phyloP scores from a whole-genome alignment of 1,140 invertebrate species.

The Drosophila equinoxialis region DNA sequence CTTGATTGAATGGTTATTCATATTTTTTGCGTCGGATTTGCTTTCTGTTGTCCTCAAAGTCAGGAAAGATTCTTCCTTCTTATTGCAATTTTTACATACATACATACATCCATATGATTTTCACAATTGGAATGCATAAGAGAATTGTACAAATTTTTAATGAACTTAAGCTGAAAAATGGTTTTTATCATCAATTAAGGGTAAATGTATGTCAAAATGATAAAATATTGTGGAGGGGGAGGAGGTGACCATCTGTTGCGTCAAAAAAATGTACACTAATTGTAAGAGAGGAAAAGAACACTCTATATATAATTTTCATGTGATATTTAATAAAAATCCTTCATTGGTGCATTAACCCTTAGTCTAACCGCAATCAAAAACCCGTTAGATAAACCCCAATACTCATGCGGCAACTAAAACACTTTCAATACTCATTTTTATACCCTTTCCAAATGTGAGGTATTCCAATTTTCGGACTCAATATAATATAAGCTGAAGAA shows the following conservation, averaged over 20 bases:
- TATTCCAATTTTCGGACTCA: too few relatives aligned
- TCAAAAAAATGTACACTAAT: too few relatives aligned
- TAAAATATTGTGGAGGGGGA: not conserved
- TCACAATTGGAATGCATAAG: slow-evolving; percentile 2
- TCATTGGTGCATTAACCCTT: too few relatives aligned
- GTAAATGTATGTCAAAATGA: not conserved
- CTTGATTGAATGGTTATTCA: slow-evolving; percentile 80
- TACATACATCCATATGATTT: not conserved
- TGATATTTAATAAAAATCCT: too few relatives aligned
- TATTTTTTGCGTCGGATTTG: slow-evolving; percentile 48
- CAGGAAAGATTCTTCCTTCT: slow-evolving; percentile 1
- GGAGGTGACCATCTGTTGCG: not conserved
- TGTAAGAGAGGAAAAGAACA: too few relatives aligned
- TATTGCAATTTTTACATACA: not conserved
- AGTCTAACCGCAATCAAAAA: too few relatives aligned
- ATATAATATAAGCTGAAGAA: too few relatives aligned
- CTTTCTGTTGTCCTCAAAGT: slow-evolving; percentile 36
- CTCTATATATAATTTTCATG: too few relatives aligned
- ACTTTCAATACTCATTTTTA: too few relatives aligned
- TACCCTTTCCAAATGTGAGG: too few relatives aligned
- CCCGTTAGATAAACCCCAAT: too few relatives aligned
- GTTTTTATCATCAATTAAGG: not conserved
- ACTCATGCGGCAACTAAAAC: too few relatives aligned
- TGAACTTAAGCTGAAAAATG: not conserved
- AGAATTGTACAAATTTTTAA: not conserved